These are phyloP conservation scores for Campodea augens DNA, from an alignment of 1,140 invertebrate genomes.

Conservation along the genomic window DNA sequence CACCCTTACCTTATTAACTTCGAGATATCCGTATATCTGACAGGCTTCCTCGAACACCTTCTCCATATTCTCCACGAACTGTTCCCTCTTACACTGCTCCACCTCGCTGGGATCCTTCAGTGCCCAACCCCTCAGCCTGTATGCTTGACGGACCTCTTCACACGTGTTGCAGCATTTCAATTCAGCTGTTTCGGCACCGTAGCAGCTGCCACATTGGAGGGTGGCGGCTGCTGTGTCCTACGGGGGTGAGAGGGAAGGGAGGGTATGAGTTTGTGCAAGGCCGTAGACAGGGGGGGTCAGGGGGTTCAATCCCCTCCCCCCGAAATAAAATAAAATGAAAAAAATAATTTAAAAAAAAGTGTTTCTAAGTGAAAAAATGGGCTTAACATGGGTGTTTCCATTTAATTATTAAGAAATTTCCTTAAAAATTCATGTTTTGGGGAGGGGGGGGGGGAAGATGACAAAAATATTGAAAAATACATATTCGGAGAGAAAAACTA, in stretches of 20 bases:
- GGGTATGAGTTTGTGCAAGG: neutral
- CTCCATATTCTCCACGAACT: slow-evolving; percentile 44
- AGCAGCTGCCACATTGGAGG: slow-evolving; percentile 49
- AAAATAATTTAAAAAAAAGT: slow-evolving; percentile 10
- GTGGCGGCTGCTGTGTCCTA: slow-evolving; percentile 28
- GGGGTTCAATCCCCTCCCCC: neutral
- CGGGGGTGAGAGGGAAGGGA: slow-evolving; percentile 22
- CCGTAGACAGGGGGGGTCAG: neutral
- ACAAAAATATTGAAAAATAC: too few species aligned
- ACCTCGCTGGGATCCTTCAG: slow-evolving; percentile 53
- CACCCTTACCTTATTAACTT: slow-evolving; percentile 86
- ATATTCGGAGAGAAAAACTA: too few species aligned
- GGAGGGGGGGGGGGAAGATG: too few species aligned
- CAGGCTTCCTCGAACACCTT: slow-evolving; percentile 77
- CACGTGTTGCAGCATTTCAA: slow-evolving; percentile 89
- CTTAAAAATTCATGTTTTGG: too few species aligned
- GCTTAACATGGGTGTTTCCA: too few species aligned
- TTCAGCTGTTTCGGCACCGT: slow-evolving; percentile 58
- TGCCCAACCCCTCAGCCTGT: slow-evolving; percentile 72
- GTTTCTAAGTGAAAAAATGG: slow-evolving; percentile 6
- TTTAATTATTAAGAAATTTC: too few species aligned
- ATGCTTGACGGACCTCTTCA: slow-evolving; percentile 84
- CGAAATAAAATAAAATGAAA: too few species aligned
- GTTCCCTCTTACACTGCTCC: slow-evolving; percentile 76
- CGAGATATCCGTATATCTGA: slow-evolving; percentile 81